A percentile compares a stretch with the other conserved stretches of the same genome.
Evolutionary conservation across 2,888 invertebrate genomes (phyloP).

Genomic region (Rhodophaea formosa): DNA sequence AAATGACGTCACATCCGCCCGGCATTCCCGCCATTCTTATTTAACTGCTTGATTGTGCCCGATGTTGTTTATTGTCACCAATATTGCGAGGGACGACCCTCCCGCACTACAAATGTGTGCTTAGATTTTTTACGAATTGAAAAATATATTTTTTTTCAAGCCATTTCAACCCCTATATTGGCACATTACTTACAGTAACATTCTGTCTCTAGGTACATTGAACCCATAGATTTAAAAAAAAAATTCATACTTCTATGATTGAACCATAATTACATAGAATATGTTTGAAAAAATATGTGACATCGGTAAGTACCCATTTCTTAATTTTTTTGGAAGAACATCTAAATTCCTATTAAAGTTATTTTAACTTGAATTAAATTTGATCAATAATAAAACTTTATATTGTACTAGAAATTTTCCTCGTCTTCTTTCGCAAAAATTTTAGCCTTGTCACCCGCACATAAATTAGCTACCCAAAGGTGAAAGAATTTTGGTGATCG

Average conservation of each 20-base stretch:
- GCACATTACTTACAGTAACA: not conserved
- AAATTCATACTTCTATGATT: not conserved
- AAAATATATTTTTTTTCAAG: constrained; percentile 14
- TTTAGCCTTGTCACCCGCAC: no score
- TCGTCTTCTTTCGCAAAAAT: no score
- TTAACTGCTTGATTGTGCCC: constrained; percentile 72
- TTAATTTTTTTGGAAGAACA: no score
- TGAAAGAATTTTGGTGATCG: no score
- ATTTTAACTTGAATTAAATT: no score
- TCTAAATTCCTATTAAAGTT: no score
- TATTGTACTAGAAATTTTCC: no score
- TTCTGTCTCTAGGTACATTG: not conserved
- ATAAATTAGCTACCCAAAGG: no score
- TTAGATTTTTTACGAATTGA: constrained; percentile 20
- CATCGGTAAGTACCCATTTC: no score
- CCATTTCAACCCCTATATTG: constrained; percentile 15
- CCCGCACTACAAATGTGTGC: constrained; percentile 17
- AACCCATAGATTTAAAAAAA: not conserved
- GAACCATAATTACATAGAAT: no score
- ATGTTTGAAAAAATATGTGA: no score
- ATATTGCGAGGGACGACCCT: constrained; percentile 52
- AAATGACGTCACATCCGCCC: constrained; percentile 56
- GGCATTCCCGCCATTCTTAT: constrained; percentile 68
- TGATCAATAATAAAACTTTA: no score
- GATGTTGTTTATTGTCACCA: constrained; percentile 72